Evolutionary conservation across 2,888 invertebrate species (phyloP).

Genomic region (Tanytarsus gracilentus): DNA sequence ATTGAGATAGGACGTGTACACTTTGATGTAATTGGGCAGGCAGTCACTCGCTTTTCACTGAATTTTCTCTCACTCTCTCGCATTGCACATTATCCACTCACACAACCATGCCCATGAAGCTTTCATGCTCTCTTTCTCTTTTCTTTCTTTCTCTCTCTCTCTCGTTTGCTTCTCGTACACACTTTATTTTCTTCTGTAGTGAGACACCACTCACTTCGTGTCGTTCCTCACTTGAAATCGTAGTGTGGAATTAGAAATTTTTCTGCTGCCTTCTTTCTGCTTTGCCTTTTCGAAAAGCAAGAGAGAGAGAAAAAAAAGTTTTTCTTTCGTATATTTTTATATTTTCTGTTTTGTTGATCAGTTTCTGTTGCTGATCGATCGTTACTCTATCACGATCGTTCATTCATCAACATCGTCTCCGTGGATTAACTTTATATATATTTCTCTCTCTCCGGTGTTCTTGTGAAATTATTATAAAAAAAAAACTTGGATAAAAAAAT

Average conservation of each 20-base stretch:
- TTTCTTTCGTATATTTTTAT: constrained; percentile 25
- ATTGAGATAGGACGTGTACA: constrained; percentile 15
- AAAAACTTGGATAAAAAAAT: neutral
- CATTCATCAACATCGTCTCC: constrained; percentile 29
- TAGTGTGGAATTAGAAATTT: constrained; percentile 16
- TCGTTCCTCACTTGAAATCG: neutral
- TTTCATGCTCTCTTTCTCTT: neutral
- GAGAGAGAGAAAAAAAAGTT: constrained; percentile 10
- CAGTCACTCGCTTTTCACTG: neutral
- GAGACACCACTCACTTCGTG: no score
- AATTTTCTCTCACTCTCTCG: neutral
- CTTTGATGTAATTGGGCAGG: no score
- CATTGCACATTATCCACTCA: neutral
- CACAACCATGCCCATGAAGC: neutral
- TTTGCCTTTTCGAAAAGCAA: neutral
- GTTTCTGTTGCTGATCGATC: constrained; percentile 27
- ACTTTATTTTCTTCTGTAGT: neutral
- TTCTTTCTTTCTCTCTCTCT: neutral
- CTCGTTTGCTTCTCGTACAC: neutral
- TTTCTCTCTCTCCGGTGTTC: neutral
- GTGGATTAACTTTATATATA: constrained; percentile 22
- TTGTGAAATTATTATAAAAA: neutral
- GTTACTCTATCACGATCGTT: constrained; percentile 28
- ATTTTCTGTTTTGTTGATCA: constrained; percentile 29
- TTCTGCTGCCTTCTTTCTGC: neutral